Conservation (phyloP, 1,140 invertebrate species). For the Mizuhopecten yessoensis region DNA sequence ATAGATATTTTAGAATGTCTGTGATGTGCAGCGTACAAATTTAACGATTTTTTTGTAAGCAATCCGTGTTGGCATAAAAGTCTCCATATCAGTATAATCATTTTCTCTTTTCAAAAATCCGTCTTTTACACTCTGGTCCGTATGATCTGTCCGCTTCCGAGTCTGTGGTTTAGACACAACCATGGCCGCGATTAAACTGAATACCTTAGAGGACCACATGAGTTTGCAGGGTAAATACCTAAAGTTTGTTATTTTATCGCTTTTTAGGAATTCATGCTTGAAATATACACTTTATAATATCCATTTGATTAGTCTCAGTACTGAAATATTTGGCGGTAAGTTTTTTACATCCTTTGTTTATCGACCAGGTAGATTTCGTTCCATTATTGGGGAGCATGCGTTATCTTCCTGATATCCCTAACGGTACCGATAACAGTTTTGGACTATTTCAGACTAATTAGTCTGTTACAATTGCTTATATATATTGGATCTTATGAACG, state of each 20-base stretch:
- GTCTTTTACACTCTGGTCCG: neutral
- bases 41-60: too few relatives aligned
- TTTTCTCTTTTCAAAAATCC: neutral
- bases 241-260: neutral
- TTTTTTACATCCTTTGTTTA: neutral
- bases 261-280: neutral
- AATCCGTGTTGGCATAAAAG: too few relatives aligned
- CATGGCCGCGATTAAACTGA: conserved; percentile 3
- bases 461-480: too few relatives aligned
- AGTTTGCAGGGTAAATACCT: neutral
- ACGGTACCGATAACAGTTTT: neutral
- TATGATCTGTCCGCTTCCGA: neutral
- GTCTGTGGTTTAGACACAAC: neutral
- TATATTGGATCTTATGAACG: too few relatives aligned
- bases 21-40: too few relatives aligned
- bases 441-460: neutral
- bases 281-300: too few relatives aligned
- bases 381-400: neutral
- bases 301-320: neutral
- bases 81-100: too few relatives aligned
- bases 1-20: too few relatives aligned
- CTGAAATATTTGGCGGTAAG: neutral
- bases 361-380: neutral
- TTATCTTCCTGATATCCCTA: neutral
- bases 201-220: neutral